These are phyloP conservation scores for Pandemis corylana DNA, from an alignment of 2,888 invertebrate genomes.

Conservation along the genomic window DNA sequence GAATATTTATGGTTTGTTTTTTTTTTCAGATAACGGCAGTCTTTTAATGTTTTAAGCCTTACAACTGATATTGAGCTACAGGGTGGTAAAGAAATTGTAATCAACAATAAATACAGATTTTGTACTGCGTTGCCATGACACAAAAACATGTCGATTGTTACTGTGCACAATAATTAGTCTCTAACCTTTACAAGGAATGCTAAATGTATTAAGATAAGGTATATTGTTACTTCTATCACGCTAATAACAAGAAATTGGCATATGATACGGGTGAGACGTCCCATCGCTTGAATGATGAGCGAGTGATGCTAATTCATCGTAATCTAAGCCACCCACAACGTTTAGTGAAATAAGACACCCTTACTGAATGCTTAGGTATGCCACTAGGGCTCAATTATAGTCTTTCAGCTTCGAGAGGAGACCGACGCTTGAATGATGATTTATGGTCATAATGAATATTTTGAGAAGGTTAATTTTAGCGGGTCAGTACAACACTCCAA, in stretches of 20 bases:
- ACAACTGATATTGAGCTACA: no score
- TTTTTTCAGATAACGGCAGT: neutral
- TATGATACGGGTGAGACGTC: conserved; percentile 21
- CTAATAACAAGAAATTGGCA: conserved; percentile 23
- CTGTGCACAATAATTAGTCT: neutral
- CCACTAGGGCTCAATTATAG: neutral
- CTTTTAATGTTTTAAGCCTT: no score
- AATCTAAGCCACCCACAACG: conserved; percentile 27
- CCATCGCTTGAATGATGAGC: conserved; percentile 2
- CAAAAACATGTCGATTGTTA: neutral
- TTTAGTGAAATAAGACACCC: neutral
- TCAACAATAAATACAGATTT: neutral
- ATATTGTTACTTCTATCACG: neutral
- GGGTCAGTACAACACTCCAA: neutral
- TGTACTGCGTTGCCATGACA: neutral
- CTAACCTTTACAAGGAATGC: neutral
- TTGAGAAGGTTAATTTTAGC: conserved; percentile 1
- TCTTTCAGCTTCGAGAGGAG: neutral
- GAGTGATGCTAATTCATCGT: conserved; percentile 12
- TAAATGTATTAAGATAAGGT: neutral
- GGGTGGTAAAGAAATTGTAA: no score
- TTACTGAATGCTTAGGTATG: neutral
- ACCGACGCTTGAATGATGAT: neutral
- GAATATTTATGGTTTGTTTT: neutral
- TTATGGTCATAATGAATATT: conserved; percentile 4